phyloP scores from a whole-genome alignment of 2,797 vertebrate genomes.

The Phrynocephalus forsythii region DNA sequence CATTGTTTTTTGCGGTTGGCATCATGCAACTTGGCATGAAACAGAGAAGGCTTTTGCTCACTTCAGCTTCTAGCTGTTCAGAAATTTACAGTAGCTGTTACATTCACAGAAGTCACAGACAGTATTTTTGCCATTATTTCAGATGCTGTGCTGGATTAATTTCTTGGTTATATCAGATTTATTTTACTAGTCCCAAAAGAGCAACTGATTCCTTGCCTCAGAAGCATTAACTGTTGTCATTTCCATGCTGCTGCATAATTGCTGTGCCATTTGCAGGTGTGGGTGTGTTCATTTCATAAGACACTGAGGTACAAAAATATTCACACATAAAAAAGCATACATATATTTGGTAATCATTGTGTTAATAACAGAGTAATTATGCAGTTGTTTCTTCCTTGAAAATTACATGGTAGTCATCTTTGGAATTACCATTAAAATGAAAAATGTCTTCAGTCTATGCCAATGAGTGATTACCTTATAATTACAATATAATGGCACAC shows the following conservation, averaged over 20 bases:
- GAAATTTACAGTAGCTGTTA: no score
- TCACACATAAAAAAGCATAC: constrained; percentile 62
- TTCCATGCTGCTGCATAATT: constrained; percentile 55
- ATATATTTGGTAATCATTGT: constrained; percentile 78
- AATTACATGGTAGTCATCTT: constrained; percentile 78
- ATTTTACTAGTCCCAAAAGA: neutral
- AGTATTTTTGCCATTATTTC: constrained; percentile 21
- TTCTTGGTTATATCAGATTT: constrained; percentile 19
- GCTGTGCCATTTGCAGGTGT: constrained; percentile 75
- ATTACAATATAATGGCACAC: constrained; percentile 79
- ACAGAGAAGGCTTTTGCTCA: no score
- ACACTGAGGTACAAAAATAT: constrained; percentile 30
- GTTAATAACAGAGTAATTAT: constrained; percentile 81
- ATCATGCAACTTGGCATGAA: no score
- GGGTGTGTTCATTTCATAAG: constrained; percentile 68
- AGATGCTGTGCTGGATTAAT: constrained; percentile 4
- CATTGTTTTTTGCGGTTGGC: no score
- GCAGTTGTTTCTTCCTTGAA: constrained; percentile 76
- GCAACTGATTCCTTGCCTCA: constrained; percentile 14
- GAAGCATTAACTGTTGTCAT: constrained; percentile 38
- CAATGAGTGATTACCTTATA: constrained; percentile 79
- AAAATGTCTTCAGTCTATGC: constrained; percentile 72
- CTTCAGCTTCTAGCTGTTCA: no score
- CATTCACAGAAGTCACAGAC: no score
- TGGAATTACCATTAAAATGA: constrained; percentile 78